A percentile compares a stretch with the other conserved stretches of the same genome.
Evolutionary conservation across 2,888 invertebrate genomes (phyloP).

Genomic region (Phortica okadai): DNA sequence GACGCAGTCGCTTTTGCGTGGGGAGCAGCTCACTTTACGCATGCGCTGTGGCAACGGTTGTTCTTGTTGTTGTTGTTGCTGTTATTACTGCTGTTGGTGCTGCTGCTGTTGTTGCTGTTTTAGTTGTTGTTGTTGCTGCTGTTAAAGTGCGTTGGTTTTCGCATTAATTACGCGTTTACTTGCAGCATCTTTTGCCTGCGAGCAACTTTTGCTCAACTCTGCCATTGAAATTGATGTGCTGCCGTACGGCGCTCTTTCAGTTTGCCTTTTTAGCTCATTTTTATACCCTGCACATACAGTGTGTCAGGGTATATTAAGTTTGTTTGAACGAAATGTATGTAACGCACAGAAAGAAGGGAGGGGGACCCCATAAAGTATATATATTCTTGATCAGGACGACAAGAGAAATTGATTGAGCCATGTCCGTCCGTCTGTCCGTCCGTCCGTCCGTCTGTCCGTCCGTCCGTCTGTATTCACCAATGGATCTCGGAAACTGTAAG

Average conservation of each 20-base stretch:
- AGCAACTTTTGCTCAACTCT: slow-evolving; percentile 20
- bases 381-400: too few relatives aligned
- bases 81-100: slow-evolving; percentile 40
- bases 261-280: neutral
- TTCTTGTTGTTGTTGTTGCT: neutral
- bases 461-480: too few relatives aligned
- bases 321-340: too few relatives aligned
- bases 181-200: slow-evolving; percentile 7
- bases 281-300: too few relatives aligned
- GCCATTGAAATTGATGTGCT: slow-evolving; percentile 28
- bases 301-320: too few relatives aligned
- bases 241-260: slow-evolving; percentile 9
- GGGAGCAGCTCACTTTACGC: slow-evolving; percentile 17
- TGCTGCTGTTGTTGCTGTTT: slow-evolving; percentile 50
- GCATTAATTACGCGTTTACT: slow-evolving; percentile 66
- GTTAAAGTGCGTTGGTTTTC: slow-evolving; percentile 70
- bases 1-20: slow-evolving; percentile 3
- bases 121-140: slow-evolving; percentile 58
- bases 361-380: too few relatives aligned
- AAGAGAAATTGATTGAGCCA: too few relatives aligned
- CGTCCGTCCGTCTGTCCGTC: too few relatives aligned
- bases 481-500: too few relatives aligned
- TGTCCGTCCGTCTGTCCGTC: too few relatives aligned
- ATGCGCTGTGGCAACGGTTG: neutral
- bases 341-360: too few relatives aligned